phyloP scores from a whole-genome alignment of 2,113 vertebrate species.

The Corythornis madagascariensis region DNA sequence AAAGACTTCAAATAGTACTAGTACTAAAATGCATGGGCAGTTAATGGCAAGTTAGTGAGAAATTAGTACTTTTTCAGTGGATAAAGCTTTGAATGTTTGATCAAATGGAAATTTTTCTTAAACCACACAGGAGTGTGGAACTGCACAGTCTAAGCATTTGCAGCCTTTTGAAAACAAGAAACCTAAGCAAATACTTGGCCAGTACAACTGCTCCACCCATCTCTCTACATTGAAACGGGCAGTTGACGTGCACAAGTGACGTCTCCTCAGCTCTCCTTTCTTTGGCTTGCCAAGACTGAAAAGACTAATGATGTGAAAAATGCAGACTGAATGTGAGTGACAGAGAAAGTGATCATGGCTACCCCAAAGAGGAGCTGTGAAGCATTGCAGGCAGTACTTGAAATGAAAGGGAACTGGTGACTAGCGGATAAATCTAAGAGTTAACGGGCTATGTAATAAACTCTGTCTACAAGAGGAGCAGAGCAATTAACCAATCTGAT shows the following conservation, averaged over 20 bases:
- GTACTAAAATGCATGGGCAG: neutral
- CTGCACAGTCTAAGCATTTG: neutral
- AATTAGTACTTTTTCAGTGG: neutral
- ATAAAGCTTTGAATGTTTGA: neutral
- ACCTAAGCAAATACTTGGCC: neutral
- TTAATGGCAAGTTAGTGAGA: neutral
- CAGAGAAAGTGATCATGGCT: fast-evolving
- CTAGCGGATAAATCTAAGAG: neutral
- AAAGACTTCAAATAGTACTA: neutral
- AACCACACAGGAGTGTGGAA: neutral
- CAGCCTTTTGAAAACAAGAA: neutral
- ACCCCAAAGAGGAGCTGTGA: neutral
- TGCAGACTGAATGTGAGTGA: neutral
- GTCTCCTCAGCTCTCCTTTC: neutral
- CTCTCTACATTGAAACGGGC: neutral
- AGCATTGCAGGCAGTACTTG: neutral
- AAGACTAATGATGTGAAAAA: neutral
- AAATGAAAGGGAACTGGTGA: neutral
- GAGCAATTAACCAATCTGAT: neutral
- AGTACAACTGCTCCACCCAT: neutral
- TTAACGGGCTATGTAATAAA: neutral
- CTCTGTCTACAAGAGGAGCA: neutral
- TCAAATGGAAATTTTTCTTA: neutral
- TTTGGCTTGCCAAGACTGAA: neutral
- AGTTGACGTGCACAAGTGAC: neutral